These are phyloP conservation scores for Stichodactyla helianthus DNA, from an alignment of 64 coral and sea anemone genomes.

Conservation along the genomic window DNA sequence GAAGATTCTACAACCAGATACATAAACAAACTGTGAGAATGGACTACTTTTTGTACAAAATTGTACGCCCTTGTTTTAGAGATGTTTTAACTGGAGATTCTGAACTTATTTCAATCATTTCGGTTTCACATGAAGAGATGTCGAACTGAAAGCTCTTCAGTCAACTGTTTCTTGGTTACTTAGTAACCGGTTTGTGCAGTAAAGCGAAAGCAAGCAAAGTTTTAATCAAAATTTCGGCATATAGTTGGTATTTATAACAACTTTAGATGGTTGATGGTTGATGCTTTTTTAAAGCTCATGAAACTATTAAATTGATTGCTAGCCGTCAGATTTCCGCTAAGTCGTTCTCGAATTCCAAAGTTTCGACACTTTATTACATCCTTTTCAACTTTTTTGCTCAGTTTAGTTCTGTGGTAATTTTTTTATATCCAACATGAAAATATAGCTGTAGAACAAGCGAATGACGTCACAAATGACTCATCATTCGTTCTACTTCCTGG, in stretches of 20 bases:
- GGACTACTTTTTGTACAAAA: too few species aligned
- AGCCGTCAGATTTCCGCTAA: too few species aligned
- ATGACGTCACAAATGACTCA: not conserved
- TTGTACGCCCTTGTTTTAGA: not conserved
- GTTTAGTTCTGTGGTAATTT: not conserved
- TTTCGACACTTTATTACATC: not conserved
- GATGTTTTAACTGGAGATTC: not conserved
- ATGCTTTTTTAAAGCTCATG: too few species aligned
- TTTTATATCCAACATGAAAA: not conserved
- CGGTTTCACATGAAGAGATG: not conserved
- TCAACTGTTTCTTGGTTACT: too few species aligned
- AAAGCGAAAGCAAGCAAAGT: too few species aligned
- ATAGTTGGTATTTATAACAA: too few species aligned
- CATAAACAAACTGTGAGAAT: not conserved
- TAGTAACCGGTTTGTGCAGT: too few species aligned
- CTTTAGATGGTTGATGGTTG: too few species aligned
- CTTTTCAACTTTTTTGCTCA: not conserved
- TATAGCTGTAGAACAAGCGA: not conserved
- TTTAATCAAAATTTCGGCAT: too few species aligned
- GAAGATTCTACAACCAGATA: not conserved
- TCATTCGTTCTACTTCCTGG: not conserved
- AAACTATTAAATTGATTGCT: too few species aligned
- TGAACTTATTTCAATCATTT: not conserved
- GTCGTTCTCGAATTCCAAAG: too few species aligned
- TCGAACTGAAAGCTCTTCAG: not conserved